Conservation (phyloP, 2,888 invertebrate genomes). For the Agriopis aurantiaria region DNA sequence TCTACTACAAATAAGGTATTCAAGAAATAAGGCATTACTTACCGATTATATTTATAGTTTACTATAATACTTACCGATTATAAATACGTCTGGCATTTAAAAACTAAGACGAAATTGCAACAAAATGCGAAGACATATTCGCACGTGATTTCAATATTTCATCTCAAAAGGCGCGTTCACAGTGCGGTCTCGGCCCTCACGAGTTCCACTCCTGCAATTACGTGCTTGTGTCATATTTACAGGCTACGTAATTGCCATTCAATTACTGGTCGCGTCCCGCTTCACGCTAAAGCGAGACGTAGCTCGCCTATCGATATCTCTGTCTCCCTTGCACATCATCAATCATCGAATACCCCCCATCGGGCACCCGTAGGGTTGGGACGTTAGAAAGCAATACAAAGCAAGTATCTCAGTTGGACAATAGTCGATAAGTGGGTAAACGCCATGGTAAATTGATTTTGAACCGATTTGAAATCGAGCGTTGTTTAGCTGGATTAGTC, state of each 20-base stretch:
- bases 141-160: constrained; percentile 76
- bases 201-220: constrained; percentile 84
- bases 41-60: not conserved
- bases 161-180: constrained; percentile 74
- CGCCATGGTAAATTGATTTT: constrained; percentile 81
- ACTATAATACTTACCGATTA: too few species aligned
- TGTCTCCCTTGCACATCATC: constrained; percentile 73
- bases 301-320: constrained; percentile 53
- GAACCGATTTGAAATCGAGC: constrained; percentile 68
- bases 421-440: constrained; percentile 84
- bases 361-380: constrained; percentile 81
- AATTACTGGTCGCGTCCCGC: constrained; percentile 80
- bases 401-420: constrained; percentile 74
- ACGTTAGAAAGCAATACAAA: constrained; percentile 80
- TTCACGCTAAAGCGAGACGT: constrained; percentile 68
- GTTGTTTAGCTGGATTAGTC: constrained; percentile 71
- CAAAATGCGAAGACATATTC: constrained; percentile 54
- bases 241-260: constrained; percentile 87
- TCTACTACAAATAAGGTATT: too few species aligned
- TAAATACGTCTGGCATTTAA: not conserved
- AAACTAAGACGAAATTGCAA: constrained; percentile 29
- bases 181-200: constrained; percentile 77
- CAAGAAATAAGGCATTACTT: too few species aligned
- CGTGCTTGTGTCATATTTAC: constrained; percentile 87
- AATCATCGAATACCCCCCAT: constrained; percentile 84